Conservation (phyloP, 1,140 invertebrate species). For the Trichoplusia ni region DNA sequence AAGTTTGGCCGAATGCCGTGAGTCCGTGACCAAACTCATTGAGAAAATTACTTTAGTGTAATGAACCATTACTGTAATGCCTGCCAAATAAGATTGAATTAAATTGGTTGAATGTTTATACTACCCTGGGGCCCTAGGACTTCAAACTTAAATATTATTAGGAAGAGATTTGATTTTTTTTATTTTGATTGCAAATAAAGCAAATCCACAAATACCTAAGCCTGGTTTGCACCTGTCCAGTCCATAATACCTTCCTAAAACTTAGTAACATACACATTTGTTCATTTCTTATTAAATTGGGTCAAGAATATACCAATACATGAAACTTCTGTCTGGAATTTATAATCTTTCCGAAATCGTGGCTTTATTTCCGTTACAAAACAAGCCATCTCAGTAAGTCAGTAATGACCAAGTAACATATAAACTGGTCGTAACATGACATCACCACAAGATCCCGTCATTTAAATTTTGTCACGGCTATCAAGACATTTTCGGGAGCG, state of each 20-base stretch:
- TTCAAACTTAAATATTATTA: no score
- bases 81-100: constrained; percentile 13
- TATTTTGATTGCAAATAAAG: no score
- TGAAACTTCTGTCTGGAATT: no score
- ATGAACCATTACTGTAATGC: neutral
- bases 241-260: no score
- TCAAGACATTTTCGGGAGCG: constrained; percentile 1
- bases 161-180: no score
- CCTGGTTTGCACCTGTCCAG: no score
- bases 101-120: neutral
- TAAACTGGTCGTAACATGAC: constrained; percentile 2
- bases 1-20: constrained; percentile 14
- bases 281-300: no score
- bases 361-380: no score
- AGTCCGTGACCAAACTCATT: constrained; percentile 26
- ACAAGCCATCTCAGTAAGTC: neutral
- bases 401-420: neutral
- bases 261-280: no score
- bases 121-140: neutral
- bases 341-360: no score
- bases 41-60: neutral
- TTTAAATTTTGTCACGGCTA: constrained; percentile 28
- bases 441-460: constrained; percentile 10
- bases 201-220: no score
- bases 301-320: no score